Evolutionary conservation across 2,113 vertebrate species (phyloP), one percentile per base, ranked within the genome.

Genomic region (Lethenteron camtschaticum): DNA sequence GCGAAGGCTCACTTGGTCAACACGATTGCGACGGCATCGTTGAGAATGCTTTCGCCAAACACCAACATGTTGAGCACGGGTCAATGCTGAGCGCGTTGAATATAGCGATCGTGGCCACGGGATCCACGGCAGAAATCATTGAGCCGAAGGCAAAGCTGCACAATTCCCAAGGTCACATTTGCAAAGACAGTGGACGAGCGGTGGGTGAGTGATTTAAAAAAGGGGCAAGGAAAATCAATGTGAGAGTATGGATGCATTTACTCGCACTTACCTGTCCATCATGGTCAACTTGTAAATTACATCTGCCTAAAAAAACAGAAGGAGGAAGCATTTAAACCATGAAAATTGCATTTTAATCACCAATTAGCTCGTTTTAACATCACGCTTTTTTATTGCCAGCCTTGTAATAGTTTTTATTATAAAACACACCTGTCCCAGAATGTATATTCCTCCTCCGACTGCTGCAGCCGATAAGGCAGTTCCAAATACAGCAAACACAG

Each of bases 271-370:
- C 94, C 94, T 99, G 81, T 99, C 94, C 70, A 92, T 95, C 92
- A 97, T 95, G 74, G 85, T 85, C 83, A 99, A 88, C 79, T 99
- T 95, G 81, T 92, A 91, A 81, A 99, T 96, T 66, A 99, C 89
- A 78, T 97, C 94, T 70, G 89, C 94, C 94, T 99, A 78, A 74
- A 81, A 77, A 59, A 73, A 77, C 2, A 75, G 71, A 70, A 24
- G 79, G 75, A 75, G 80, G 73, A 77, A 74, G 71, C 77, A 73
- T 71, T 41, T 41, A 41, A 14, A 16, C 57, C 69, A 20, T 56
- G 71, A 70, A 71, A 69, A 72, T 72, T 16, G 41, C 41, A 41
- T 41, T 55, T 55, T 59, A 55, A 12, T 9, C 41, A 41, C 41
- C 41, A 41, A 41, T 41, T 41, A 41, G 6, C 41, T 41, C 5